Evolutionary conservation across 1,140 invertebrate genomes (phyloP).

Genomic region (Proales similis): DNA sequence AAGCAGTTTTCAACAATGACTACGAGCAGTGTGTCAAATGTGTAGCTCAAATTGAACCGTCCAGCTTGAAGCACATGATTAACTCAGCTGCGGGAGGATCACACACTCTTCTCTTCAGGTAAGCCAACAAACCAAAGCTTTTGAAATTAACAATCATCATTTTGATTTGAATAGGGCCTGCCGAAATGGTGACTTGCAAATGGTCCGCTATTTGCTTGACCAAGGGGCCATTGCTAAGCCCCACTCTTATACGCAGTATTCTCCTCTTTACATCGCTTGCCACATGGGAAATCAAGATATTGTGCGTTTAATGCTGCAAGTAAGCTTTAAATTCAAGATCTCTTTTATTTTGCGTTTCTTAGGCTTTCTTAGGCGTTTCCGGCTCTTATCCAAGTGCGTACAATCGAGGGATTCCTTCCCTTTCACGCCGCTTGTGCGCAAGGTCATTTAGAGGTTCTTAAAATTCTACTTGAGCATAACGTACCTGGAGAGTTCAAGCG

Average conservation of each 20-base stretch:
- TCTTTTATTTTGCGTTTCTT: constrained; percentile 37
- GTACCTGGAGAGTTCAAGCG: background rate
- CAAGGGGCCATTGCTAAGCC: constrained; percentile 9
- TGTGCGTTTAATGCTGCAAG: constrained; percentile 6
- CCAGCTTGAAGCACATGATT: constrained; percentile 27
- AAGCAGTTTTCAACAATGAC: constrained; percentile 26
- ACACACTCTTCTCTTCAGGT: constrained; percentile 16
- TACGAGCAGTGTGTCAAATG: background rate
- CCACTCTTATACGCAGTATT: constrained; percentile 35
- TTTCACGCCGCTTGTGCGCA: constrained; percentile 84
- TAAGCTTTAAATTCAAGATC: constrained; percentile 3
- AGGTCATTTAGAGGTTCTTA: constrained; percentile 61
- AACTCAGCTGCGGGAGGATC: constrained; percentile 13
- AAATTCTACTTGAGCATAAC: constrained; percentile 63
- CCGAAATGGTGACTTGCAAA: constrained; percentile 17
- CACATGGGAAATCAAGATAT: constrained; percentile 25
- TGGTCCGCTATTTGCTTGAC: constrained; percentile 23
- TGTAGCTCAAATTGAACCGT: constrained; percentile 5
- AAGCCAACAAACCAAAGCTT: no score
- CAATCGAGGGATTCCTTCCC: constrained; percentile 82
- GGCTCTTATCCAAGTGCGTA: constrained; percentile 62
- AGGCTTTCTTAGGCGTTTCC: constrained; percentile 57
- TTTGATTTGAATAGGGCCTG: constrained; percentile 10
- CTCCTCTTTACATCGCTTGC: constrained; percentile 31
- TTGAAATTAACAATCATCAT: no score